Conservation (phyloP, 2,888 invertebrate species). For the Drosophila greeni region DNA sequence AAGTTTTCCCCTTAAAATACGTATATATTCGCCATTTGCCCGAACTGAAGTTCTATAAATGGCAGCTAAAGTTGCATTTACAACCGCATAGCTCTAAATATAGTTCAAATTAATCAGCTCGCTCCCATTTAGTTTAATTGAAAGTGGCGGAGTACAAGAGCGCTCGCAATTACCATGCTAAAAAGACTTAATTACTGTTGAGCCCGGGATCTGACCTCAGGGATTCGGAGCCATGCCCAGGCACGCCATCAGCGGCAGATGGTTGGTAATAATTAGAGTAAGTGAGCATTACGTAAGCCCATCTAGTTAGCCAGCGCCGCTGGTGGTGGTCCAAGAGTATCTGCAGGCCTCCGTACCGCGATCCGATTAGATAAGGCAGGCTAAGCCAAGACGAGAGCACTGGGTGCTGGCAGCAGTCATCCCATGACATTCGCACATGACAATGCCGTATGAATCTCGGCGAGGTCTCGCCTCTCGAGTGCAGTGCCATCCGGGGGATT, state of each 20-base stretch:
- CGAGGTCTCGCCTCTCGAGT: constrained; percentile 15
- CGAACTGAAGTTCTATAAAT: constrained; percentile 1
- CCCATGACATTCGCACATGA: constrained; percentile 36
- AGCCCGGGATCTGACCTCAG: constrained; percentile 40
- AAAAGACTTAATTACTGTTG: constrained; percentile 57
- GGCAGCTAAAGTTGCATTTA: constrained; percentile 12
- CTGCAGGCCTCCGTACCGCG: constrained; percentile 1
- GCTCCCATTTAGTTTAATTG: constrained; percentile 57
- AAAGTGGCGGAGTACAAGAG: constrained; percentile 27
- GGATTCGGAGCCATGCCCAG: constrained; percentile 23
- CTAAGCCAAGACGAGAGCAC: constrained; percentile 4
- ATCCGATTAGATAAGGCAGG: constrained; percentile 45
- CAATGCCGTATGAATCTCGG: constrained; percentile 22
- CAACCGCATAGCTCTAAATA: constrained; percentile 17
- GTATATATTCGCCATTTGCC: neutral
- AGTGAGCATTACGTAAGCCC: constrained; percentile 56
- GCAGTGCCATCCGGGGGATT: constrained; percentile 16
- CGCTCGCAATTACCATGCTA: constrained; percentile 51
- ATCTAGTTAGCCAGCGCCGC: constrained; percentile 1
- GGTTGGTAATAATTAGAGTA: constrained; percentile 52
- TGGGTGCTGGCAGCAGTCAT: neutral
- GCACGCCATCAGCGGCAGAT: constrained; percentile 39
- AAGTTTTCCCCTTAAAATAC: neutral
- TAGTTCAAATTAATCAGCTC: constrained; percentile 44
- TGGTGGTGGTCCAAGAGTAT: constrained; percentile 30